Conservation (phyloP, 1,140 invertebrate species). For the Pachypsylla venusta region DNA sequence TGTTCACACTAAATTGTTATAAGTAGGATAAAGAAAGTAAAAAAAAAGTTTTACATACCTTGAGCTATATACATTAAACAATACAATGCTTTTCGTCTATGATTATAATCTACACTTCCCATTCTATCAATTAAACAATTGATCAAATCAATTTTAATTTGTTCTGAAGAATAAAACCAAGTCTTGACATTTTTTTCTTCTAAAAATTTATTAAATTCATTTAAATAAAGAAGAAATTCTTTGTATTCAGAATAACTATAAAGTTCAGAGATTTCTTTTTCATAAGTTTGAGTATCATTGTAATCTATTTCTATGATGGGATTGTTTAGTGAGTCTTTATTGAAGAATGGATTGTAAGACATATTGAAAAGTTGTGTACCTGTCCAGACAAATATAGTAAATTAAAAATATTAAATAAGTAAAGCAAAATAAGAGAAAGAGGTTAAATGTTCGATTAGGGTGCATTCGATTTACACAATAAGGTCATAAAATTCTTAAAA, state of each 20-base stretch:
- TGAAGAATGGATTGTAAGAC: no score
- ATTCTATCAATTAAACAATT: background rate
- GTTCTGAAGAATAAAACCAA: background rate
- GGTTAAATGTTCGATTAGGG: no score
- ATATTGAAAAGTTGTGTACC: no score
- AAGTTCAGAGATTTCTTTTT: background rate
- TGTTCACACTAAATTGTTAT: no score
- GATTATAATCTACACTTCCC: background rate
- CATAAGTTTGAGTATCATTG: background rate
- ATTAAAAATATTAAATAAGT: no score
- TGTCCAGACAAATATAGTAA: no score
- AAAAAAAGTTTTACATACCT: no score
- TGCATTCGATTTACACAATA: no score
- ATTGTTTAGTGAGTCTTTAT: no score
- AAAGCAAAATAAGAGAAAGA: no score
- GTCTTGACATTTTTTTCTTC: background rate
- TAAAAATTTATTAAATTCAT: background rate
- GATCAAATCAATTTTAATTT: background rate
- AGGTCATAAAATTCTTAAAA: no score
- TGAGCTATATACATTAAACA: constrained; percentile 5
- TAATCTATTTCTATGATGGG: background rate
- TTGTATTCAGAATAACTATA: constrained; percentile 6
- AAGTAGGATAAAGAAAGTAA: no score
- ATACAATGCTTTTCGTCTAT: background rate
- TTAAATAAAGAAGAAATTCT: background rate